Evolutionary conservation across 2,888 invertebrate species (phyloP).

Genomic region (Drosophila quinaria): DNA sequence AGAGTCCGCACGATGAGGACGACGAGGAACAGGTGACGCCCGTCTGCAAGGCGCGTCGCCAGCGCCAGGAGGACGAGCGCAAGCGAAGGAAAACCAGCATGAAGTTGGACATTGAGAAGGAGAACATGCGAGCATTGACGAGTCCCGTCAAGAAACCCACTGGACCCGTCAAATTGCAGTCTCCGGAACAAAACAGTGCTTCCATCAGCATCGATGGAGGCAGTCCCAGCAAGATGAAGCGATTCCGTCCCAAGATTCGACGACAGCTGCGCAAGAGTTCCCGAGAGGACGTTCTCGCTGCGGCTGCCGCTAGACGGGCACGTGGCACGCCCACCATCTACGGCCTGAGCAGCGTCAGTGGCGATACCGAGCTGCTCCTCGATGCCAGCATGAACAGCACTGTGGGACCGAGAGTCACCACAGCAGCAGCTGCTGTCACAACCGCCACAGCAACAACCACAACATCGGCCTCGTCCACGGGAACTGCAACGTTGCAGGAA

Average conservation of each 20-base stretch:
- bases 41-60: slow-evolving; percentile 74
- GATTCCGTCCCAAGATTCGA: slow-evolving; percentile 85
- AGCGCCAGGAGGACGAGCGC: slow-evolving; percentile 90
- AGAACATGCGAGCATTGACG: slow-evolving; percentile 87
- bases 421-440: slow-evolving; percentile 4
- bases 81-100: slow-evolving; percentile 91
- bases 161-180: slow-evolving; percentile 50
- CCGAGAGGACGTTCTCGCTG: slow-evolving; percentile 78
- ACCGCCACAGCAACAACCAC: slow-evolving; percentile 33
- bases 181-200: slow-evolving; percentile 77
- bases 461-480: slow-evolving; percentile 37
- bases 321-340: slow-evolving; percentile 61
- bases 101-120: slow-evolving; percentile 90
- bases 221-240: slow-evolving; percentile 85
- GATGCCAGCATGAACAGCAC: slow-evolving; percentile 72
- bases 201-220: slow-evolving; percentile 68
- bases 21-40: slow-evolving; percentile 69
- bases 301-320: slow-evolving; percentile 68
- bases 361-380: slow-evolving; percentile 76
- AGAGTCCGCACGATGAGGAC: slow-evolving; percentile 90
- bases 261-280: slow-evolving; percentile 84
- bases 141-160: slow-evolving; percentile 84
- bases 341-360: slow-evolving; percentile 65
- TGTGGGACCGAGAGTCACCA: slow-evolving; percentile 16
- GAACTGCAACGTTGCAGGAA: slow-evolving; percentile 43